phyloP scores from a whole-genome alignment of 2,888 invertebrate genomes.

The Clepsis dumicolana region DNA sequence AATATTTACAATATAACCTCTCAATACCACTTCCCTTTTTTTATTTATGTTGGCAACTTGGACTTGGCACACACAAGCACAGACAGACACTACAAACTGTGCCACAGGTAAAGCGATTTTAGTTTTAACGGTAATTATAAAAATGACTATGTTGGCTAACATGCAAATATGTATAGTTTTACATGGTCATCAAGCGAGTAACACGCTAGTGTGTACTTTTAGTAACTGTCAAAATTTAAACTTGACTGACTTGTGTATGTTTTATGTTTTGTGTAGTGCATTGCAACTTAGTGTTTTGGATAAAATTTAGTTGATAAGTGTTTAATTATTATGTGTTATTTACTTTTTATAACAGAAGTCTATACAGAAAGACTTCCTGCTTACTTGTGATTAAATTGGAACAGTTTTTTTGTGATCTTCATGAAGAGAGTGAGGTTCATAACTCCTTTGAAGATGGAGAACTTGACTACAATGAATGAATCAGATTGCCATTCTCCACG shows the following conservation, averaged over 20 bases:
- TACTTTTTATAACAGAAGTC: not conserved
- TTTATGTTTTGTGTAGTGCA: not conserved
- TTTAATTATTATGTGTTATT: constrained; percentile 29
- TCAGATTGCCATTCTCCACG: constrained; percentile 78
- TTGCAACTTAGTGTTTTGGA: not conserved
- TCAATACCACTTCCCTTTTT: not conserved
- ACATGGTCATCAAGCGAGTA: not conserved
- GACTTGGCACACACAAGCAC: too few species aligned
- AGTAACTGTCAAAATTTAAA: constrained; percentile 35
- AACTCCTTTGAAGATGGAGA: constrained; percentile 56
- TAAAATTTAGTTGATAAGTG: constrained; percentile 9
- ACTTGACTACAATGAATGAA: constrained; percentile 61
- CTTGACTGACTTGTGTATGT: not conserved
- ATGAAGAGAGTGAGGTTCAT: constrained; percentile 83
- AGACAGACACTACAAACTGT: too few species aligned
- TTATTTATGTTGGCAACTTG: not conserved
- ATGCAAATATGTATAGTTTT: not conserved
- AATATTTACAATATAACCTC: constrained; percentile 15
- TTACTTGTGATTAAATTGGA: constrained; percentile 12
- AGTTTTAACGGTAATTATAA: not conserved
- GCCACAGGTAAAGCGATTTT: too few species aligned
- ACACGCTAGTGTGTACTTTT: not conserved
- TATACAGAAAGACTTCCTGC: not conserved
- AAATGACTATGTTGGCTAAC: not conserved
- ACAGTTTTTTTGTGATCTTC: constrained; percentile 32